Evolutionary conservation across 2,888 invertebrate species (phyloP), one percentile per base, ranked within the genome.

Genomic region (Apoderus coryli): DNA sequence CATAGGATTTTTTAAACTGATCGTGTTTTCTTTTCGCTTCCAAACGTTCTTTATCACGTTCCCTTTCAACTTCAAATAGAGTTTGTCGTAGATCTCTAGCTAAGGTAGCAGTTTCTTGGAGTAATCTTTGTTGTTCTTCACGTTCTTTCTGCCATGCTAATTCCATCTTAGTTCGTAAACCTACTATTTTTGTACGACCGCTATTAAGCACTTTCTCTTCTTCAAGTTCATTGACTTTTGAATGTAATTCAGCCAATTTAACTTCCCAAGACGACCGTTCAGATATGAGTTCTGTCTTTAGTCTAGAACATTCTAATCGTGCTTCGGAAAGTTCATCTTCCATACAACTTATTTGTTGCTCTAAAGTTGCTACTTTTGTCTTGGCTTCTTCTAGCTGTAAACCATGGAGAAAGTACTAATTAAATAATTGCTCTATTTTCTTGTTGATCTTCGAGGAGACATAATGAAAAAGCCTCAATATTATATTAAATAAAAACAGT

Each of bases 111-210:
- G 88, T 86, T 61, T 90, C 90, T 52, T 86, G 85, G 15, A 90
- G 59, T 22, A 90, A 58, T 25, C 88, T 65, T 44, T 88, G 88
- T 47, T 88, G 86, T 47, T 90, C 89, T 53, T 88, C 86, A 12
- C 90, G 66, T 56, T 90, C 90, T 53, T 88, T 90, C 49, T 88
- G 88, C 90, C 90, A 90, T 0, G 88, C 85, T 10, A 90, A 62
- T 53, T 90, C 89, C 69, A 90, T 75, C 30, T 82, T 73, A 2
- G 89, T 84, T 47, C 81, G 77, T 44, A 84, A 63, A 3, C 88
- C 89, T 1, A 84, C 80, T 38, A 86, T 77, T 49, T 86, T 79
- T 2, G 84, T 79, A 36, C 89, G 65, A 1, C 89, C 88, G 14
- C 80, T 78, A 10, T 76, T 75, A 14, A 90, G 61, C 30, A 88